phyloP scores from a whole-genome alignment of 2,797 vertebrate species.

The Enteromius viviparus region DNA sequence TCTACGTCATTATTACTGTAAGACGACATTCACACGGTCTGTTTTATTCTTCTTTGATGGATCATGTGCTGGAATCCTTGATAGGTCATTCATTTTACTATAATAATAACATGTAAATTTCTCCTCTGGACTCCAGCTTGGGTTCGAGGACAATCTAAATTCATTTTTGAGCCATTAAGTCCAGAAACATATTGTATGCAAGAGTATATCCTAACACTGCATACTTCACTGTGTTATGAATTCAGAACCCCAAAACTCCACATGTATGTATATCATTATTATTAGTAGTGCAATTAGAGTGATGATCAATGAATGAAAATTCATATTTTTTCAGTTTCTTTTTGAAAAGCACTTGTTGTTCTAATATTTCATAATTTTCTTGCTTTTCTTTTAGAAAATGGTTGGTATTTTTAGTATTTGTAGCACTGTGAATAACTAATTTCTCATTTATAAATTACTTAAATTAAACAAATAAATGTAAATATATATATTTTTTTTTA shows the following conservation, averaged over 20 bases:
- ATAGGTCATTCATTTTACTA: constrained; percentile 94
- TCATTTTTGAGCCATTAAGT: constrained; percentile 85
- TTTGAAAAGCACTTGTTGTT: too few species aligned
- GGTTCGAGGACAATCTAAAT: constrained; percentile 71
- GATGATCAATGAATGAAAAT: too few species aligned
- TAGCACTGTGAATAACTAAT: background rate
- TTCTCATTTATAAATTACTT: background rate
- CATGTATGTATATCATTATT: background rate
- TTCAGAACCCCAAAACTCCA: background rate
- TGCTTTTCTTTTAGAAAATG: background rate
- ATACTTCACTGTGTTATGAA: constrained; percentile 45
- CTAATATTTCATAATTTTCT: too few species aligned
- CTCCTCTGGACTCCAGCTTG: constrained; percentile 70
- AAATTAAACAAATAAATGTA: background rate
- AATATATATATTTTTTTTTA: background rate
- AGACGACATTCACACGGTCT: constrained; percentile 77
- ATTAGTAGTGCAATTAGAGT: too few species aligned
- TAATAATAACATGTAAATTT: constrained; percentile 86
- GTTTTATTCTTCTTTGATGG: constrained; percentile 80
- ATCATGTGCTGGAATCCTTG: constrained; percentile 85
- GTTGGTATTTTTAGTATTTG: background rate
- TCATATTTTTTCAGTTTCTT: too few species aligned
- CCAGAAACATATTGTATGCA: constrained; percentile 69
- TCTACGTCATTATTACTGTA: constrained; percentile 78
- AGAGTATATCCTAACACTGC: constrained; percentile 49